Base-by-base conservation (phyloP, 1,140 invertebrate species). In the Adelges cooleyi region DNA sequence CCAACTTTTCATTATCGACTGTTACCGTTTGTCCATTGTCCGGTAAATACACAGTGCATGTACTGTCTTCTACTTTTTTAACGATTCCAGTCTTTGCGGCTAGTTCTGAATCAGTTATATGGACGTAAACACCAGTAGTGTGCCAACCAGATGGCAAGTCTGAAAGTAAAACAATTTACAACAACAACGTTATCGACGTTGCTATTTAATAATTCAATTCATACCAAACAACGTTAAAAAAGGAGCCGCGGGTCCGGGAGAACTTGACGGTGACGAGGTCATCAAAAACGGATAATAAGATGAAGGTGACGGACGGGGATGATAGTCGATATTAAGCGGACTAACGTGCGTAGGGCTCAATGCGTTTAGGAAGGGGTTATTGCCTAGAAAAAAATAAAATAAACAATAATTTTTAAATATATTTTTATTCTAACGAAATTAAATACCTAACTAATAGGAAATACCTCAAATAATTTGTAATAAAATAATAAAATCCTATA, bases 21-120 rank as follows among this genome's bases (percentile, higher is more conserved):
- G 98, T 76, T 74, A 88, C 95, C 49, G 98, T 84, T 42, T 23
- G 27, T 33, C 65, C 48, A 25, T 50, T 22, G 40, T 67, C 48
- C 1, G 27, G 40, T 20, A 67, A 59, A 67, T 62, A 67, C 20
- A 51, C 38, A 52, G 38, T 66, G n/a, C 38, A 59, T 5, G 40
- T 52, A 36, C 15, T 68, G 44, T 65, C 85, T 11, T 86, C 86
- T 62, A 96, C 86, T 65, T 89, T 86, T 50, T 88, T 81, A 68
- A 99, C 89, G 17, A 90, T 81, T 23, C 93, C 95, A 50, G 84
- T 86, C 75, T 96, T 90, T 4, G 88, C 88, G 66, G 86, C 85
- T 10, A 98, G 77, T 65, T 86, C 86, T 0, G 84, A 84, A 52
- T 87, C 86, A 67, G 85, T 84, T 69, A 98, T 89, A 25, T 86